Evolutionary conservation across 2,888 invertebrate species (phyloP), one percentile per base, ranked within the genome.

Genomic region (Ecdyonurus torrentis): DNA sequence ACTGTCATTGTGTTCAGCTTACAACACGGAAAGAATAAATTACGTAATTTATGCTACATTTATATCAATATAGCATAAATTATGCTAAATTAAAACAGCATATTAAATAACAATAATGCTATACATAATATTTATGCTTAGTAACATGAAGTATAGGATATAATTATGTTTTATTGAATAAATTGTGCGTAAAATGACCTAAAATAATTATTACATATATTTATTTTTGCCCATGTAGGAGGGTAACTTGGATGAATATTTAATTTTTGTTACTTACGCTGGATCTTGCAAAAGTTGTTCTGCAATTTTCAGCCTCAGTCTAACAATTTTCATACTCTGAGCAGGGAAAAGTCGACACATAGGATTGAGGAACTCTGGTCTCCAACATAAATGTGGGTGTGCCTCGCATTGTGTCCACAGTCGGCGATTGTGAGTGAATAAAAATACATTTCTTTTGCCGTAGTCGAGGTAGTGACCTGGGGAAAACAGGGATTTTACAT

Each of bases 251-350:
- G 19, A 61, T 55, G 52, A 61, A 61, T 66, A 23, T n/a, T n/a
- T n/a, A n/a, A n/a, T n/a, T n/a, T 2, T 24, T 24, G 25, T n/a
- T 66, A 79, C 83, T 81, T 75, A 88, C 87, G 79, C 79, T 75
- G 82, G 78, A 73, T 88, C 86, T 67, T 83, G 78, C 63, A 92
- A 76, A 61, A 92, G 76, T 66, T 82, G 79, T 70, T 87, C 85
- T 59, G 88, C 83, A 18, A 87, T 79, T 65, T 81, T 80, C 68
- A 91, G 78, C 66, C 91, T 80, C 69, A 92, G 74, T 65, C 92
- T 79, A 23, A 92, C 91, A 66, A 89, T 81, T 75, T 92, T 93
- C 87, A 91, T 88, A 67, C 87, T 88, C 73, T 92, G 92, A 74
- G 91, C 87, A 15, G 92, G 92, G 74, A 91, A 92, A 68, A 90